Evolutionary conservation across 1,140 invertebrate genomes (phyloP), one percentile per base, ranked within the genome.

Genomic region (Hermetia illucens): DNA sequence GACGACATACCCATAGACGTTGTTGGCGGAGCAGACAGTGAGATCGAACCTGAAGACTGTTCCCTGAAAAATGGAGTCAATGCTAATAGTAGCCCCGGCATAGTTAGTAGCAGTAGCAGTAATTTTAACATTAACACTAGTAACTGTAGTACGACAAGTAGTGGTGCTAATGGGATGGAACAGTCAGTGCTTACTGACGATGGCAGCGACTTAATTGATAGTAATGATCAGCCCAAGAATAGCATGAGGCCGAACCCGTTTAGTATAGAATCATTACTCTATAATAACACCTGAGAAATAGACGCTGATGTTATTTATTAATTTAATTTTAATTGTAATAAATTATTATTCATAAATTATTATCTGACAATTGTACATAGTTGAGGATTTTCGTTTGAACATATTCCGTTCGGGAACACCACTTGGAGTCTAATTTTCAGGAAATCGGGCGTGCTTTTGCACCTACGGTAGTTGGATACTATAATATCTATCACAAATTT

Each of bases 211-310:
- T 45, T 55, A 29, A 49, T 53, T 44, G 48, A 69, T 36, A 65
- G 63, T 36, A 68, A 70, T 39, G 60, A 67, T 13, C 48, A 55
- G 39, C 52, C 57, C 30, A 70, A 68, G 37, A 65, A 32, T 32
- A 70, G 68, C 42, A 69, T 72, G 50, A 63, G 72, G 44, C 65
- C 71, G 32, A 58, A 85, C 63, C 82, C 82, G 16, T 86, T 86
- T 66, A 84, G 81, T 64, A 86, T 86, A 70, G 82, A 86, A 54
- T 84, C 80, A 32, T 61, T 85, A 42, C 68, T 85, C 49, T 71
- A 70, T 10, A 70, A 72, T 49, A 80, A 79, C 50, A 79, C 76
- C 65, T 76, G 70, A 75, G 55, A 45, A 36, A 18, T 36, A 8
- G 15, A 20, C 5, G 15, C 15, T 25, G n/a, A 10, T 15, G 25